Percentiles rank a stretch among this genome's conserved stretches.
These are phyloP conservation scores for Pseudolaguvia tuberculata DNA, from an alignment of 2,113 vertebrate species.

Conservation along the genomic window DNA sequence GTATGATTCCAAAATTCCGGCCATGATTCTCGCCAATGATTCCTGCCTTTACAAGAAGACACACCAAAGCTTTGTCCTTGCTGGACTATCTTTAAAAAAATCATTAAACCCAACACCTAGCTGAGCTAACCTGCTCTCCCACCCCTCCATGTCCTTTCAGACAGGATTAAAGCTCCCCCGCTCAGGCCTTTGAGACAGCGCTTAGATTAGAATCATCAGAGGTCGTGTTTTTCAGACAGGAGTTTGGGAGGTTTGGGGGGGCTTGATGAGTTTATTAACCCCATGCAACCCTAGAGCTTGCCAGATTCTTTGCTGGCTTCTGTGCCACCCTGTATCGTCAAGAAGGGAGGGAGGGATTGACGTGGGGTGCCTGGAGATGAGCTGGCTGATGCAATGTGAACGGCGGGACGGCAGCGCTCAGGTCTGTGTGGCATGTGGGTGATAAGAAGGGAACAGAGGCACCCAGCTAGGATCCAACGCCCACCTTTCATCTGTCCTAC, in stretches of 20 bases:
- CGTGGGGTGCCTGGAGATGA: constrained; percentile 29
- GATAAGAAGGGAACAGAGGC: constrained; percentile 65
- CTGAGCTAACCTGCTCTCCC: constrained; percentile 22
- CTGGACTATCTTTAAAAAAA: constrained; percentile 5
- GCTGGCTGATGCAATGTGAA: constrained; percentile 33
- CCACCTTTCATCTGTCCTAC: constrained; percentile 70
- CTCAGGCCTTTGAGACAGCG: constrained; percentile 65
- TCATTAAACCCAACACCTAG: constrained; percentile 9
- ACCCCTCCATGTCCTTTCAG: constrained; percentile 53
- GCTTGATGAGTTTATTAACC: constrained; percentile 72
- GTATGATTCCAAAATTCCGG: not conserved
- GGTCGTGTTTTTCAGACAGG: constrained; percentile 30
- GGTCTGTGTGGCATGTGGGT: constrained; percentile 62
- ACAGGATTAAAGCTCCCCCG: constrained; percentile 68
- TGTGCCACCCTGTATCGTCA: constrained; percentile 26
- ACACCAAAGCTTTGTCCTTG: constrained; percentile 52
- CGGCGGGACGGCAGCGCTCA: constrained; percentile 44
- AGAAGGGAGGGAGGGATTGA: constrained; percentile 33
- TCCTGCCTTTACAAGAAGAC: too few relatives aligned
- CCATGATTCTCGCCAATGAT: too few relatives aligned
- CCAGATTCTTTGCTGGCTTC: constrained; percentile 25
- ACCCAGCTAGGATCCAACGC: constrained; percentile 54
- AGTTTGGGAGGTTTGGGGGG: constrained; percentile 35
- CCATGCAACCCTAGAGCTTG: constrained; percentile 46
- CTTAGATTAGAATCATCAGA: constrained; percentile 63